Conservation (phyloP, 2,888 invertebrate genomes). For the Hydrotaea cyrtoneurina region DNA sequence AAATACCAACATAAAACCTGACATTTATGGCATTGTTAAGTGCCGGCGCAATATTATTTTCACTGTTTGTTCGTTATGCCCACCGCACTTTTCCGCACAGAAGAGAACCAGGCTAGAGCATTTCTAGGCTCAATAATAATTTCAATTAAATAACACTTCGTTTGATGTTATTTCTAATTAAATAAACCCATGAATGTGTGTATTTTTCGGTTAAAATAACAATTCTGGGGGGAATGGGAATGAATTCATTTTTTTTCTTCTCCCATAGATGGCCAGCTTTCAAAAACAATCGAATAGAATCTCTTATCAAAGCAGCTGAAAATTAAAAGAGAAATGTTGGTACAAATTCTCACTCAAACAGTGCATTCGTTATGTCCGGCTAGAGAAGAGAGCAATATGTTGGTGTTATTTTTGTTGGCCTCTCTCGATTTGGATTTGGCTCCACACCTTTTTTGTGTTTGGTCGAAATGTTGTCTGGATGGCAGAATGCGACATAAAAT, state of each 20-base stretch:
- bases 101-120: too few species aligned
- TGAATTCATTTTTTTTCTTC: not conserved
- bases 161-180: slow-evolving; percentile 56
- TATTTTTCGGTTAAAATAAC: slow-evolving; percentile 39
- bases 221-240: not conserved
- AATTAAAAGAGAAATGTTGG: not conserved
- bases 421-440: slow-evolving; percentile 17
- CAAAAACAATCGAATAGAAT: not conserved
- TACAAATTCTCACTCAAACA: not conserved
- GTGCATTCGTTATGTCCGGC: not conserved
- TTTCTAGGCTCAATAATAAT: slow-evolving; percentile 53
- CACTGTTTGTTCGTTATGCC: not conserved
- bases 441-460: slow-evolving; percentile 55
- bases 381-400: slow-evolving; percentile 2
- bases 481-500: slow-evolving; percentile 81
- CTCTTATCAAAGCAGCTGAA: not conserved
- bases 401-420: slow-evolving; percentile 3
- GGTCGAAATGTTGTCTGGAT: slow-evolving; percentile 32
- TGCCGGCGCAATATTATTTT: slow-evolving; percentile 66
- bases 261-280: not conserved
- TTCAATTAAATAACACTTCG: slow-evolving; percentile 63
- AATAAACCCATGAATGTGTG: slow-evolving; percentile 35
- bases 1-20: slow-evolving; percentile 76
- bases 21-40: slow-evolving; percentile 80
- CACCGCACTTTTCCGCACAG: too few species aligned